Evolutionary conservation across 1,140 invertebrate species (phyloP).

Genomic region (Chlorops oryzae): DNA sequence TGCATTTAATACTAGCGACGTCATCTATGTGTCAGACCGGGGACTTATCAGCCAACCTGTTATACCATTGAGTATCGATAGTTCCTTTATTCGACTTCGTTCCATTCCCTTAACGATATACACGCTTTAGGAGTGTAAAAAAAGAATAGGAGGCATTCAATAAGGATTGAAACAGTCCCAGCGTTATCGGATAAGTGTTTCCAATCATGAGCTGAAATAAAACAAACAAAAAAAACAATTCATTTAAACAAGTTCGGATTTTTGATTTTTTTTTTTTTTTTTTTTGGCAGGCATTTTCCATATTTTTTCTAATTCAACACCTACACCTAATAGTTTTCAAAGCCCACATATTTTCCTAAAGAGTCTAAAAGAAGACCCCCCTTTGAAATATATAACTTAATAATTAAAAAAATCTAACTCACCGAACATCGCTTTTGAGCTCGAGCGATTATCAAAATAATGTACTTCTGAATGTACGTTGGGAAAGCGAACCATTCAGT

Average conservation of each 20-base stretch:
- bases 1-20: too few relatives aligned
- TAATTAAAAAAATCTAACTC: not conserved
- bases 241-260: too few relatives aligned
- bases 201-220: constrained; percentile 31
- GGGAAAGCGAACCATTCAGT: constrained; percentile 8
- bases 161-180: constrained; percentile 40
- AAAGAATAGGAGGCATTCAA: constrained; percentile 41
- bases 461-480: not conserved
- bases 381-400: not conserved
- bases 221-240: not conserved
- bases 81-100: too few relatives aligned
- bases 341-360: too few relatives aligned
- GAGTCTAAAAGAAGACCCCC: too few relatives aligned
- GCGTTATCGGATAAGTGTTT: constrained; percentile 33
- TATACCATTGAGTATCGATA: too few relatives aligned
- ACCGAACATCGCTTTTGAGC: constrained; percentile 18
- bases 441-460: constrained; percentile 2
- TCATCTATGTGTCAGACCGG: too few relatives aligned
- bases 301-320: too few relatives aligned
- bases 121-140: constrained; percentile 39
- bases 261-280: too few relatives aligned
- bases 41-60: too few relatives aligned
- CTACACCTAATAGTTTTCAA: too few relatives aligned
- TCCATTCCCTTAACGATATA: constrained; percentile 37
- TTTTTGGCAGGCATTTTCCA: too few relatives aligned